A percentile compares a stretch with the other conserved stretches of the same genome.
phyloP scores from a whole-genome alignment of 1,140 invertebrate genomes.

The Pseudomyrmex cubaensis region DNA sequence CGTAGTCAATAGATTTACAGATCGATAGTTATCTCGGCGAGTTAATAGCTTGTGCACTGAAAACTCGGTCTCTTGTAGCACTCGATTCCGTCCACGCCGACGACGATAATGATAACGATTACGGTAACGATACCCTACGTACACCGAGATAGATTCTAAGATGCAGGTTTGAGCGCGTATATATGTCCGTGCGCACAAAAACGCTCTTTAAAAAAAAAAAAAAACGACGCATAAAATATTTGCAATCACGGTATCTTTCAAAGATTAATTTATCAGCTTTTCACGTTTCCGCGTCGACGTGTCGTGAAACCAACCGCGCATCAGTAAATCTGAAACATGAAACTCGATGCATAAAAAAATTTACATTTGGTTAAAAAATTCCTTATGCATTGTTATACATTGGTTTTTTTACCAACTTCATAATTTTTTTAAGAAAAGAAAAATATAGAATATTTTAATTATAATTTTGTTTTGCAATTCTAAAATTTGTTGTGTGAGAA shows the following conservation, averaged over 20 bases:
- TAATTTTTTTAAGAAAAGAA: no score
- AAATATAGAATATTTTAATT: no score
- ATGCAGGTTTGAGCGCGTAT: slow-evolving; percentile 11
- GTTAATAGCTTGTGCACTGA: slow-evolving; percentile 35
- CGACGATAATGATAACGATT: slow-evolving; percentile 59
- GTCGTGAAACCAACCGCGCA: no score
- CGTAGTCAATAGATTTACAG: slow-evolving; percentile 15
- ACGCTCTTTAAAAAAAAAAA: slow-evolving; percentile 31
- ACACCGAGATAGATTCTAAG: slow-evolving; percentile 46
- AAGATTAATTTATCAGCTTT: slow-evolving; percentile 33
- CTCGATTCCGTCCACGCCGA: background rate
- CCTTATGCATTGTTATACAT: no score
- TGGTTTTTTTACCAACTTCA: no score
- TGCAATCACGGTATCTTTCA: slow-evolving; percentile 27
- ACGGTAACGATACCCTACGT: slow-evolving; percentile 54
- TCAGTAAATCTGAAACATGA: no score
- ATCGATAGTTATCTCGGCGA: slow-evolving; percentile 39
- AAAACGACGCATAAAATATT: slow-evolving; percentile 43
- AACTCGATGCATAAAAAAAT: no score
- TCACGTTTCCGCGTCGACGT: no score
- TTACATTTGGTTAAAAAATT: no score
- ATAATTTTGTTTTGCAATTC: no score
- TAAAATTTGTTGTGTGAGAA: no score
- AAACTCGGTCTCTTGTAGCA: slow-evolving; percentile 15
- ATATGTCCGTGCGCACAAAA: slow-evolving; percentile 37